Evolutionary conservation across 2,113 vertebrate species (phyloP).

Genomic region (Casuarius casuarius): DNA sequence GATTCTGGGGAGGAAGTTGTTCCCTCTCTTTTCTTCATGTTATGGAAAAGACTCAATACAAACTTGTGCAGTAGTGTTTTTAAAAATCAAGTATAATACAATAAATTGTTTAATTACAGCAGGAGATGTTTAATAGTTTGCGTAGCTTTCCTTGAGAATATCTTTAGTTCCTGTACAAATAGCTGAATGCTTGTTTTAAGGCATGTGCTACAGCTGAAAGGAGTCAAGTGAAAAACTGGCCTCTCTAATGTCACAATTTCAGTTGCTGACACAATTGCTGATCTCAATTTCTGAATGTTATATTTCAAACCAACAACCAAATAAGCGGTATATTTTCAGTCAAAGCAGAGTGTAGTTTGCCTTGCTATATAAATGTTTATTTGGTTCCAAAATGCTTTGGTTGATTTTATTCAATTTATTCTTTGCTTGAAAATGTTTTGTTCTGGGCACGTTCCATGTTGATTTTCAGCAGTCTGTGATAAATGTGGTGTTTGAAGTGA

Average conservation of each 20-base stretch:
- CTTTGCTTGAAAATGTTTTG: neutral
- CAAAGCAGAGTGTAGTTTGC: neutral
- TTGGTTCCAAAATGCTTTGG: neutral
- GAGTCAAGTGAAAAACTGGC: neutral
- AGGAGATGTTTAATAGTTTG: neutral
- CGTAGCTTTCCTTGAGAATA: neutral
- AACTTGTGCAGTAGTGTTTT: neutral
- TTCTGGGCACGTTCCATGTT: neutral
- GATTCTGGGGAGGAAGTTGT: neutral
- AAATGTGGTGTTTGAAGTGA: neutral
- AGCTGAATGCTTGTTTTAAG: neutral
- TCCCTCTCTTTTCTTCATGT: neutral
- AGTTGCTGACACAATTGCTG: slow-evolving; percentile 3
- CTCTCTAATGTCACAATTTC: slow-evolving; percentile 25
- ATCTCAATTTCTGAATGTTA: slow-evolving; percentile 48
- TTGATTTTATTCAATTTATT: neutral
- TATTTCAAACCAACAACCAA: slow-evolving; percentile 2
- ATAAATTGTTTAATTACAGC: neutral
- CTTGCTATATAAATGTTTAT: neutral
- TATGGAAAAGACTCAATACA: neutral
- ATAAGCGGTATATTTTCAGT: neutral
- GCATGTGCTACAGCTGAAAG: neutral
- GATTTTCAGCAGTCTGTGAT: neutral
- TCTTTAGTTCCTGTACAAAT: neutral
- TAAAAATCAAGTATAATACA: neutral